Conservation (phyloP, 23 tunicate genomes). For the Halocynthia aurantium region DNA sequence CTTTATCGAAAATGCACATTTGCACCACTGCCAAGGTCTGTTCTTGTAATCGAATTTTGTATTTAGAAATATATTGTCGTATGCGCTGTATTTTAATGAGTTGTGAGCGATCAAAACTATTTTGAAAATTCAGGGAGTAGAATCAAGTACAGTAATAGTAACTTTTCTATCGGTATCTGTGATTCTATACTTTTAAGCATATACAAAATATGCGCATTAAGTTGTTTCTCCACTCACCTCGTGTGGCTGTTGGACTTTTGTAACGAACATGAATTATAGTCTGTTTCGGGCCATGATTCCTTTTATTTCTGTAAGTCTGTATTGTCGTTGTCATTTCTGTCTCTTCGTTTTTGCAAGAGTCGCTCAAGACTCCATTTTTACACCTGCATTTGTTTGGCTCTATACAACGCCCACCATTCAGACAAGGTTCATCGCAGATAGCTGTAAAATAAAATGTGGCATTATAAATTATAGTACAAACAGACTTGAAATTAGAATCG, state of each 20-base stretch:
- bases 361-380: neutral
- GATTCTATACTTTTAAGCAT: too few relatives aligned
- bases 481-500: neutral
- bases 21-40: too few relatives aligned
- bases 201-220: too few relatives aligned
- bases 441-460: neutral
- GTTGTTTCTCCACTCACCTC: neutral
- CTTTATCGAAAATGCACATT: too few relatives aligned
- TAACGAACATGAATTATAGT: constrained; percentile 1
- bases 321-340: neutral
- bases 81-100: too few relatives aligned
- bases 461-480: neutral
- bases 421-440: neutral
- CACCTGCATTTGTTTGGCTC: neutral
- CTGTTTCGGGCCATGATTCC: constrained; percentile 1
- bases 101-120: too few relatives aligned
- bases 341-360: neutral
- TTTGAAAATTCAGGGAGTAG: too few relatives aligned
- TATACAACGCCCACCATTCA: neutral
- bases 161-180: too few relatives aligned
- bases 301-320: neutral
- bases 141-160: too few relatives aligned
- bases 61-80: too few relatives aligned
- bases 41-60: too few relatives aligned
- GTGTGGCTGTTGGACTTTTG: neutral